Evolutionary conservation across 2,113 vertebrate genomes (phyloP).

Genomic region (Rhineura floridana): DNA sequence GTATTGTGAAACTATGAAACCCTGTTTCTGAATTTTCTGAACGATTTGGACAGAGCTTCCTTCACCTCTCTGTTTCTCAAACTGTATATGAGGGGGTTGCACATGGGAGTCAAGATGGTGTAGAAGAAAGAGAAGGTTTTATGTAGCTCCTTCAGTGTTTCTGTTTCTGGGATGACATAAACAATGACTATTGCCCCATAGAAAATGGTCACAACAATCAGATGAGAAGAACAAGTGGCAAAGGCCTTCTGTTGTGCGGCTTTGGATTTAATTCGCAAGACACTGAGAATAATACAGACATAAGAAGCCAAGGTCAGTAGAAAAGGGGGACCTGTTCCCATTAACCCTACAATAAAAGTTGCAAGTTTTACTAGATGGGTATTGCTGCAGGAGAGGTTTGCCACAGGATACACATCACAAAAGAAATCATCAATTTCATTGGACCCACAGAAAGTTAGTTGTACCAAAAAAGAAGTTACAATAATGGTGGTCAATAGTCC

Average conservation of each 20-base stretch:
- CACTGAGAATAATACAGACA: neutral
- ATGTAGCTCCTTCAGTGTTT: neutral
- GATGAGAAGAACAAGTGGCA: constrained; percentile 47
- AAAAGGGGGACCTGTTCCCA: constrained; percentile 27
- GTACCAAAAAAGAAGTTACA: neutral
- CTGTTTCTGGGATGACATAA: constrained; percentile 37
- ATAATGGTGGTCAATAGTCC: constrained; percentile 1
- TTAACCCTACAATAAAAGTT: neutral
- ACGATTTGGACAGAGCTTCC: constrained; percentile 7
- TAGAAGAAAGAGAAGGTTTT: constrained; percentile 61
- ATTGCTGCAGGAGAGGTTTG: constrained; percentile 41
- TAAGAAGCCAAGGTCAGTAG: constrained; percentile 44
- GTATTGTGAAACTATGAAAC: neutral
- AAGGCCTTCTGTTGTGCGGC: constrained; percentile 24
- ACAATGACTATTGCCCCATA: constrained; percentile 32
- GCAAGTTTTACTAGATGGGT: neutral
- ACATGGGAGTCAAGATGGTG: constrained; percentile 57
- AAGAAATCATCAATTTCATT: constrained; percentile 45
- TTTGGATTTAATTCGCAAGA: constrained; percentile 39
- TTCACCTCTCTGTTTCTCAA: constrained; percentile 54
- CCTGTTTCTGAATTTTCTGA: neutral
- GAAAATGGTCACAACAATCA: constrained; percentile 47
- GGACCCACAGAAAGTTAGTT: constrained; percentile 47
- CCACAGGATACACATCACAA: constrained; percentile 31
- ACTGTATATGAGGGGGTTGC: constrained; percentile 63